Conservation (phyloP, 1,140 invertebrate genomes). For the Anastrepha obliqua region DNA sequence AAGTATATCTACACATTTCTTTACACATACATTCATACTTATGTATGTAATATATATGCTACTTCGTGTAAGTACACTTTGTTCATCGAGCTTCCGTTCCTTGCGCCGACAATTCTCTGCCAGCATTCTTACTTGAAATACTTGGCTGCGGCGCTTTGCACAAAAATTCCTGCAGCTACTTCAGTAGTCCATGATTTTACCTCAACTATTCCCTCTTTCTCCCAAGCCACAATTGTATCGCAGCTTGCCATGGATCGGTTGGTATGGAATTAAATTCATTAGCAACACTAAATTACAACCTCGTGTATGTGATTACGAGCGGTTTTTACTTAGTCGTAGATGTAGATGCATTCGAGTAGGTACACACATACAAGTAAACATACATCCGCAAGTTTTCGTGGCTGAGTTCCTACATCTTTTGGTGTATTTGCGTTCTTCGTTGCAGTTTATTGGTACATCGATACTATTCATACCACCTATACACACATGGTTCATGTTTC, state of each 20-base stretch:
- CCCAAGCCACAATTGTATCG: neutral
- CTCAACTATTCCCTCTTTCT: neutral
- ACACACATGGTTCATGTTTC: neutral
- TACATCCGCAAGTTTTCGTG: neutral
- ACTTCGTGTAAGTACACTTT: no score
- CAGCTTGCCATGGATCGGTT: neutral
- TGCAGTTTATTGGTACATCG: neutral
- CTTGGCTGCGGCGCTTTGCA: neutral
- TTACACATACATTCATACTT: no score
- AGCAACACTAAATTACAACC: constrained; percentile 45
- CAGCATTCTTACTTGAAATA: neutral
- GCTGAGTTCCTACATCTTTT: neutral
- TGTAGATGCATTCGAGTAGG: neutral
- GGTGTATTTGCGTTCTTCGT: neutral
- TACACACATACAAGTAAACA: neutral
- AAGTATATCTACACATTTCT: no score
- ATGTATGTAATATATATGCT: no score
- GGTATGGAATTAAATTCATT: constrained; percentile 54
- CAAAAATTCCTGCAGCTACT: neutral
- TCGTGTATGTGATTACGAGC: constrained; percentile 24
- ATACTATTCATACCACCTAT: neutral
- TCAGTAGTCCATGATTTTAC: neutral
- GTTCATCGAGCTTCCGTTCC: no score
- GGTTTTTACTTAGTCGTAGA: neutral
- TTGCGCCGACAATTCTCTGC: neutral